Conservation (phyloP, 2,113 vertebrate genomes). For the Malurus alboscapulatus region DNA sequence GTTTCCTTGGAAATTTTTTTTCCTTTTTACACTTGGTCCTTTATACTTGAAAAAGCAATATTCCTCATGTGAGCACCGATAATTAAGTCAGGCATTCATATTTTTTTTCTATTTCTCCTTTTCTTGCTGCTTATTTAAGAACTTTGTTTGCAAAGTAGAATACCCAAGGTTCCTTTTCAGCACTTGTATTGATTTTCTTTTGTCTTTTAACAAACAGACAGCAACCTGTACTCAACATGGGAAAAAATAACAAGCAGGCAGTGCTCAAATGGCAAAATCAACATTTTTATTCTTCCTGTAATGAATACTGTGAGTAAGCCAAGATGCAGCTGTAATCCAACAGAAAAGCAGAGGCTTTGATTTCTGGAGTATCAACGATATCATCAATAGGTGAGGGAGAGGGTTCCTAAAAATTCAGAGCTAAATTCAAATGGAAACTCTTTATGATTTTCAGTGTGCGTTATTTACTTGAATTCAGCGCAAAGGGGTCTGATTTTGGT, state of each 20-base stretch:
- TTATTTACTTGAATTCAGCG: not conserved
- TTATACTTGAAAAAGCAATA: not conserved
- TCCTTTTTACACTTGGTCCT: not conserved
- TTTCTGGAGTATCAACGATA: not conserved
- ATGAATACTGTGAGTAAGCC: not conserved
- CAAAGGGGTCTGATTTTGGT: not conserved
- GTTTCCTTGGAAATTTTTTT: not conserved
- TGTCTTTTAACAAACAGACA: slow-evolving; percentile 17
- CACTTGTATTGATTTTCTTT: slow-evolving; percentile 47
- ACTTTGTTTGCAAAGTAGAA: slow-evolving; percentile 34
- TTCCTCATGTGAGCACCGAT: not conserved
- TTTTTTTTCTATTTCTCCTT: slow-evolving; percentile 5
- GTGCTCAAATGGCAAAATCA: not conserved
- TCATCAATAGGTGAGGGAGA: not conserved
- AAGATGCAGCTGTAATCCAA: not conserved
- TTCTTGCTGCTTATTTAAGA: slow-evolving; percentile 22
- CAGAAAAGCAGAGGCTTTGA: not conserved
- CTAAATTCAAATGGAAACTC: not conserved
- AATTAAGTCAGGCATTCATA: slow-evolving; percentile 30
- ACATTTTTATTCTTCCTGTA: not conserved
- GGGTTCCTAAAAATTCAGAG: not conserved
- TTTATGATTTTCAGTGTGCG: not conserved
- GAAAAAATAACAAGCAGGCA: not conserved
- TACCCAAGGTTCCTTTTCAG: slow-evolving; percentile 4
- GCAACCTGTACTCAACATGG: not conserved